phyloP scores from a whole-genome alignment of 2,888 invertebrate species.

The Labia minor region DNA sequence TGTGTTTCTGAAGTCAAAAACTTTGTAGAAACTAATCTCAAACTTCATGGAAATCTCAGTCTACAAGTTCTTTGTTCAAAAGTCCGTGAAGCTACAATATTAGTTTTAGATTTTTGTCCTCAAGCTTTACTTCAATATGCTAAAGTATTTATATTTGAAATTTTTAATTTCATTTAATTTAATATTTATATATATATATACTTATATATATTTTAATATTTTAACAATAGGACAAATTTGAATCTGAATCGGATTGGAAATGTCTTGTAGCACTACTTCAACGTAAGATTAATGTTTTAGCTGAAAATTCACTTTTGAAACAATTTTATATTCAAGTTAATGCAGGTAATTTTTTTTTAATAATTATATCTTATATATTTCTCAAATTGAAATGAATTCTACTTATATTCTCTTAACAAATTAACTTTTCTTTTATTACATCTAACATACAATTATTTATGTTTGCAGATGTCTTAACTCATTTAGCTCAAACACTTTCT shows the following conservation, averaged over 20 bases:
- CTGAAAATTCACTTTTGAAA: conserved; percentile 27
- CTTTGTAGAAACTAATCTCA: conserved; percentile 46
- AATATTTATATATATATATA: neutral
- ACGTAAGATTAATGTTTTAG: conserved; percentile 31
- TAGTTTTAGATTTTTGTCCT: conserved; percentile 49
- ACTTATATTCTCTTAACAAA: too few relatives aligned
- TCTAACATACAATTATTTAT: too few relatives aligned
- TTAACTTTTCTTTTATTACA: too few relatives aligned
- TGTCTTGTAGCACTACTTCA: conserved; percentile 37
- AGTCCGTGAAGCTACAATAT: conserved; percentile 39
- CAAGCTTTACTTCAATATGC: conserved; percentile 52
- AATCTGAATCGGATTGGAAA: conserved; percentile 38
- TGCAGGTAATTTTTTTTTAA: conserved; percentile 23
- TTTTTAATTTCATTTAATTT: conserved; percentile 20
- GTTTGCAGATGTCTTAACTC: conserved; percentile 37
- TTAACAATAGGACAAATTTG: conserved; percentile 35
- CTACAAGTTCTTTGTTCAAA: conserved; percentile 30
- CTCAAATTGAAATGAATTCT: too few relatives aligned
- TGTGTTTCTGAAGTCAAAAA: conserved; percentile 49
- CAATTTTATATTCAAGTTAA: conserved; percentile 25
- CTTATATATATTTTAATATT: neutral
- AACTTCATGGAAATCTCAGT: conserved; percentile 40
- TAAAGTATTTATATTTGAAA: conserved; percentile 41
- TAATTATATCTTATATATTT: too few relatives aligned
- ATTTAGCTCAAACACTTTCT: conserved; percentile 38